Evolutionary conservation across 2,888 invertebrate species (phyloP).

Genomic region (Gymnocheta viridis): DNA sequence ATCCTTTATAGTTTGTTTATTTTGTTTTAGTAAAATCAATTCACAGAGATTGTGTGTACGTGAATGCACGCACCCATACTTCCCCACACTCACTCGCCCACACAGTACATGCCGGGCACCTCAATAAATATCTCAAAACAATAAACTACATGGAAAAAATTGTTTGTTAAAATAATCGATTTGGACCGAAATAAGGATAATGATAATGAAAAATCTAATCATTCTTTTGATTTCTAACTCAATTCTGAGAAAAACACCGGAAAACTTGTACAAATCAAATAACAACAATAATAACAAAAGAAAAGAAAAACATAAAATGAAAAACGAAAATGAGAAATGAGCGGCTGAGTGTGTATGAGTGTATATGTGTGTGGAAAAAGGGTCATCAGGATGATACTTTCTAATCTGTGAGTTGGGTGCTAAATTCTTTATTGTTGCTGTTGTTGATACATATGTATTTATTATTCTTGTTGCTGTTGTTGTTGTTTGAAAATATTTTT

Average conservation of each 20-base stretch:
- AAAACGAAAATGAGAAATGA: conserved; percentile 36
- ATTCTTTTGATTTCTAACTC: conserved; percentile 1
- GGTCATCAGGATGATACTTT: conserved; percentile 59
- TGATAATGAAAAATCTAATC: conserved; percentile 41
- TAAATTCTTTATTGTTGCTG: conserved; percentile 60
- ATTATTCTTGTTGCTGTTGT: conserved; percentile 48
- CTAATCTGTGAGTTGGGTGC: conserved; percentile 57
- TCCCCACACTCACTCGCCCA: too few relatives aligned
- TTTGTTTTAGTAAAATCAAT: too few relatives aligned
- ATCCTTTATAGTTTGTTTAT: too few relatives aligned
- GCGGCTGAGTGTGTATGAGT: not conserved
- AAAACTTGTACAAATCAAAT: conserved; percentile 45
- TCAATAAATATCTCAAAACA: not conserved
- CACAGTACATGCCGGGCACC: not conserved
- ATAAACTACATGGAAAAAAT: not conserved
- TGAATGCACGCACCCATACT: too few relatives aligned
- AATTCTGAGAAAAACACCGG: conserved; percentile 64
- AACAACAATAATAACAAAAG: conserved; percentile 16
- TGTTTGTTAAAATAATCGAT: conserved; percentile 53
- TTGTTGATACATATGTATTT: conserved; percentile 49
- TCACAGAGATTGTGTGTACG: too few relatives aligned
- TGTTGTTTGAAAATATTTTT: conserved; percentile 53
- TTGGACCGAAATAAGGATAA: conserved; percentile 21
- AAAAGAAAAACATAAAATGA: not conserved
- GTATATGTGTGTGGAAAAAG: conserved; percentile 23